Conservation (phyloP, 2,888 invertebrate species). For the Acrobeloides nanus region DNA sequence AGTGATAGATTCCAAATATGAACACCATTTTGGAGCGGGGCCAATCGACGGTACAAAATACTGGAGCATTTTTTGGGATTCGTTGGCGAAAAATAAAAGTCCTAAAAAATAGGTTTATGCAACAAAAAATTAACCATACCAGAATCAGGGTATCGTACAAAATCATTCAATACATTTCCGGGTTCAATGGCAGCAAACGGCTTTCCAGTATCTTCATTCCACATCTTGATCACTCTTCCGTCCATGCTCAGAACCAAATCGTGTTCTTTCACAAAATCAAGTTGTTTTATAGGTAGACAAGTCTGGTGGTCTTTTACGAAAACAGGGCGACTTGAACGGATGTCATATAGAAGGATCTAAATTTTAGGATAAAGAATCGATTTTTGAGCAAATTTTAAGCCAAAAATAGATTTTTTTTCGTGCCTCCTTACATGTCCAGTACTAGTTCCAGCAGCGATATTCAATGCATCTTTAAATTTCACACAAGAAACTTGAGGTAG, state of each 20-base stretch:
- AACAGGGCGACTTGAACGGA: constrained; percentile 80
- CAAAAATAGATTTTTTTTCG: constrained; percentile 7
- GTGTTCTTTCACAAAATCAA: constrained; percentile 66
- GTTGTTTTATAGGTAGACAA: constrained; percentile 76
- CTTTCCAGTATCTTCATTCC: constrained; percentile 77
- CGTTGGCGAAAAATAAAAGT: constrained; percentile 86
- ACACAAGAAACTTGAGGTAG: constrained; percentile 68
- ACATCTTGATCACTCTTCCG: constrained; percentile 76
- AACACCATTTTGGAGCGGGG: constrained; percentile 93
- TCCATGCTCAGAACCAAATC: constrained; percentile 83
- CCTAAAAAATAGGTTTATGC: constrained; percentile 36
- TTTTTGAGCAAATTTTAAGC: background rate
- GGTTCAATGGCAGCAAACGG: constrained; percentile 84
- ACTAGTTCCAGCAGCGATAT: constrained; percentile 77
- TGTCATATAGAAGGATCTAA: constrained; percentile 74
- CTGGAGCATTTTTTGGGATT: constrained; percentile 83
- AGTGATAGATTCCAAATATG: constrained; percentile 87
- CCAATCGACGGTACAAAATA: constrained; percentile 72
- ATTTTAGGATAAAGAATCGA: constrained; percentile 20
- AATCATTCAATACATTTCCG: constrained; percentile 71
- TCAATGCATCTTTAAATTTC: constrained; percentile 58
- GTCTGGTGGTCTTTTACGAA: constrained; percentile 89
- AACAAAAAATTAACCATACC: constrained; percentile 19
- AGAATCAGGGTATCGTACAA: constrained; percentile 56
- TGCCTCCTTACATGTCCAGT: constrained; percentile 76